These are phyloP conservation scores for Tetraneura akinire DNA, from an alignment of 1,140 invertebrate species.

Conservation along the genomic window DNA sequence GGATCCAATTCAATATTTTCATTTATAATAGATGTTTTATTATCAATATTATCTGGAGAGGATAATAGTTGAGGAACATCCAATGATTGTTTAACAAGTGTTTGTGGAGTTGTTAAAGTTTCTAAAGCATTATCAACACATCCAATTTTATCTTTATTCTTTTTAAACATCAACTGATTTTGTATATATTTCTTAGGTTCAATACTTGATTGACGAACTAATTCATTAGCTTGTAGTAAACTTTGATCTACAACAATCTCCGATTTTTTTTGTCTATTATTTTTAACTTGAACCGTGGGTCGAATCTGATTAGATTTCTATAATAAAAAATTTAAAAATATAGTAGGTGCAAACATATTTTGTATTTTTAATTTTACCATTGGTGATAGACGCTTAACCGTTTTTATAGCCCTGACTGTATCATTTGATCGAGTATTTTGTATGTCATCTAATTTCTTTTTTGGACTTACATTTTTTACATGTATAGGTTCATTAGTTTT, in stretches of 20 bases:
- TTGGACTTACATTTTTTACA: not conserved
- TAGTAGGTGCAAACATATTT: too few relatives aligned
- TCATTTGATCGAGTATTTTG: conserved; percentile 9
- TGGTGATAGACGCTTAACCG: conserved; percentile 29
- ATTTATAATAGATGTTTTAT: not conserved
- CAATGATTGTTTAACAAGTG: not conserved
- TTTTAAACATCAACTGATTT: conserved; percentile 48
- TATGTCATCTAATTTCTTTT: conserved; percentile 12
- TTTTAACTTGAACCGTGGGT: not conserved
- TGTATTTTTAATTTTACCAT: not conserved
- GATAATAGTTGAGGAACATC: conserved; percentile 39
- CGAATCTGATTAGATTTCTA: conserved; percentile 21
- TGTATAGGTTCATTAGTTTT: not conserved
- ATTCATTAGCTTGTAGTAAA: conserved; percentile 39
- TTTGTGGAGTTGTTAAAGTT: not conserved
- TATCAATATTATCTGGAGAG: conserved; percentile 24
- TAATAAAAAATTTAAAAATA: not conserved
- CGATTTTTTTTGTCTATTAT: conserved; percentile 31
- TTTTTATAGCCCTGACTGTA: not conserved
- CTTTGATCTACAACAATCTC: conserved; percentile 21
- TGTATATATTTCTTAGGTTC: conserved; percentile 47
- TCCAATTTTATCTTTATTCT: conserved; percentile 44
- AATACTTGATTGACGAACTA: conserved; percentile 46
- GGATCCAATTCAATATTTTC: not conserved
- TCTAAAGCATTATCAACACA: not conserved